A percentile compares a stretch with the other conserved stretches of the same genome.
Evolutionary conservation across 2,113 vertebrate genomes (phyloP).

Genomic region (Peromyscus californicus): DNA sequence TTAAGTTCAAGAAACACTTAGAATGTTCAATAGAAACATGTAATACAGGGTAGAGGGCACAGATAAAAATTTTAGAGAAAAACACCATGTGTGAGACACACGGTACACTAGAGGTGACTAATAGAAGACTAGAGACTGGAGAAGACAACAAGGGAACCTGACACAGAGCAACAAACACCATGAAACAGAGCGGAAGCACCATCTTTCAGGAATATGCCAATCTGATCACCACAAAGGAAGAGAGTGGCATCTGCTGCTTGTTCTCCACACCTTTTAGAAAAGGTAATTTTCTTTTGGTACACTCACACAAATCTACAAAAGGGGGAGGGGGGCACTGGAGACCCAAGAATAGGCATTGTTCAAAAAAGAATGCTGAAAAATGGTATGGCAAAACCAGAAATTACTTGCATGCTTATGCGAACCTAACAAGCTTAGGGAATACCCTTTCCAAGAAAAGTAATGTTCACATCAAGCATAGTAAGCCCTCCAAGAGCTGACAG

Average conservation of each 20-base stretch:
- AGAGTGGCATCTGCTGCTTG: background rate
- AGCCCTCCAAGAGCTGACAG: background rate
- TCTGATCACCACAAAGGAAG: background rate
- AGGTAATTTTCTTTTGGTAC: background rate
- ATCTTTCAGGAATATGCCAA: background rate
- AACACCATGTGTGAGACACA: background rate
- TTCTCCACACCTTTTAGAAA: background rate
- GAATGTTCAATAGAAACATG: background rate
- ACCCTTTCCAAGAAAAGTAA: background rate
- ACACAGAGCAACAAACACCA: background rate
- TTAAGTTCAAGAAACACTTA: background rate
- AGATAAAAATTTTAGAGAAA: background rate
- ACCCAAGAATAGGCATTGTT: background rate
- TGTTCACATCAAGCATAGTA: background rate
- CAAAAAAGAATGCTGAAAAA: background rate
- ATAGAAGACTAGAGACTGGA: background rate
- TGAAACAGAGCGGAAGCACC: background rate
- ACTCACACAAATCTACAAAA: background rate
- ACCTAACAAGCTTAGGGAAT: background rate
- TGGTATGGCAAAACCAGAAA: background rate
- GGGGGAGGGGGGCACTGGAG: background rate
- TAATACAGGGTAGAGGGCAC: background rate
- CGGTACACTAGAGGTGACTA: background rate
- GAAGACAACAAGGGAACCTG: slow-evolving; percentile 1
- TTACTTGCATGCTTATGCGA: background rate